These are phyloP conservation scores for Troides helena DNA, from an alignment of 2,888 invertebrate genomes.

Conservation along the genomic window DNA sequence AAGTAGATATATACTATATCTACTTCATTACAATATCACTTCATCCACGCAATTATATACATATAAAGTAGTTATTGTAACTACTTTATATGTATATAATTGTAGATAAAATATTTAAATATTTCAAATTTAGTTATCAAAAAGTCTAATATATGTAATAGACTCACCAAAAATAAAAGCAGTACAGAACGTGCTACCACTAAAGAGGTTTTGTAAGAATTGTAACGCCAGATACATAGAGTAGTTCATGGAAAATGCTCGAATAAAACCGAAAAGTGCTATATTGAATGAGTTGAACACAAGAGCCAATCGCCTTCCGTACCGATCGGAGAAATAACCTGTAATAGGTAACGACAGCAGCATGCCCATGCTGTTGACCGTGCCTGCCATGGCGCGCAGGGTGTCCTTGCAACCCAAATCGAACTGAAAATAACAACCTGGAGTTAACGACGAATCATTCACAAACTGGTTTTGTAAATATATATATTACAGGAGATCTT, in stretches of 20 bases:
- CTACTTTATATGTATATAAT: no score
- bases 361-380: conserved; percentile 82
- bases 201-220: conserved; percentile 74
- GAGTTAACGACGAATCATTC: no score
- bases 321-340: conserved; percentile 82
- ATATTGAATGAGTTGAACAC: conserved; percentile 53
- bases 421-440: conserved; percentile 60
- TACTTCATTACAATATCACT: no score
- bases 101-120: no score
- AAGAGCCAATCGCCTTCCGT: conserved; percentile 63
- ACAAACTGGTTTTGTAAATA: no score
- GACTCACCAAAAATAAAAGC: conserved; percentile 58
- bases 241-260: conserved; percentile 79
- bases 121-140: no score
- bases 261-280: conserved; percentile 70
- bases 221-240: conserved; percentile 76
- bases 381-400: conserved; percentile 84
- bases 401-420: conserved; percentile 80
- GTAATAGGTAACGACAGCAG: conserved; percentile 82
- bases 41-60: no score
- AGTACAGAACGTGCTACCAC: conserved; percentile 76
- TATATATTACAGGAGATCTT: no score
- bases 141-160: no score
- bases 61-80: no score
- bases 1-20: no score